Evolutionary conservation across 1,140 invertebrate species (phyloP), one percentile per base, ranked within the genome.

Genomic region (Riptortus pedestris): DNA sequence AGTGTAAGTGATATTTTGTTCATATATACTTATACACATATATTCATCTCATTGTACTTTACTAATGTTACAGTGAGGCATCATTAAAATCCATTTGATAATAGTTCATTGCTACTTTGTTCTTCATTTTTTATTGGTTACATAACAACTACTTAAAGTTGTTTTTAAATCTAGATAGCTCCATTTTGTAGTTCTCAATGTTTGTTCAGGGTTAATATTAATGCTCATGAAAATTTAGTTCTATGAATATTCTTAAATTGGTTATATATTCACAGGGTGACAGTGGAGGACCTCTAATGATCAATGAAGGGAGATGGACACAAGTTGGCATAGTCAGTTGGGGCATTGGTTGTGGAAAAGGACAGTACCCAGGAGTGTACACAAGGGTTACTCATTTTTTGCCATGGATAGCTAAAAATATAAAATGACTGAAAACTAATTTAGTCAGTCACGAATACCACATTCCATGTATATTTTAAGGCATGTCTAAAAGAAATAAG

Each of bases 291-390:
- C 91, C 93, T 1, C 76, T 96, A 69, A 87, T 92, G 80, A 83
- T 92, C 14, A 85, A 87, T 68, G 81, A 85, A 47, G 85, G 85
- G 27, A 80, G 82, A 63, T 90, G 88, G 84, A 86, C 81, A 0
- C 86, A 90, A 77, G 87, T 93, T 1, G 93, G 93, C 31, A 84
- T 96, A 14, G 91, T 94, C 0, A 92, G 90, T 16, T 96, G 90
- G 88, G 94, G 94, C 26, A 91, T 93, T 69, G 91, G 91, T 27
- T 96, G 93, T 72, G 93, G 91, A 7, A 87, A 92, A 77, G 86
- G 86, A 24, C 85, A 90, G 73, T 91, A 89, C 76, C 93, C 93
- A 0, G 93, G 93, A 12, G 91, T 93, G 0, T 93, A 93, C 74
- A 87, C 86, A 0, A 78, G 86, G 67, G 83, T 90, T 31, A 82